Percentiles rank a stretch among this genome's conserved stretches.
phyloP scores from a whole-genome alignment of 2,113 vertebrate species.

The Callipepla squamata region DNA sequence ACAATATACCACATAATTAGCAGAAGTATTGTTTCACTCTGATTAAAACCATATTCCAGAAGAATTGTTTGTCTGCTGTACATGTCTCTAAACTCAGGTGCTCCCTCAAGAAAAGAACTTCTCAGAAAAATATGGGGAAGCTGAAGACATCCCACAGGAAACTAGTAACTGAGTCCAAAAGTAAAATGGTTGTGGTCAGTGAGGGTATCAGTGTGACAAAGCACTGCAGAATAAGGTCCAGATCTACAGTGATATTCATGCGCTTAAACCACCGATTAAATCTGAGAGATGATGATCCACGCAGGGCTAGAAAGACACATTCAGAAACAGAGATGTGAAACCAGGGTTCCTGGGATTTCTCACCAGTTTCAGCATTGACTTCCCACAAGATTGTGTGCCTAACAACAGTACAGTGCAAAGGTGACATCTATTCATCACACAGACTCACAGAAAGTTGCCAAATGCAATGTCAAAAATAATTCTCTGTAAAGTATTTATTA shows the following conservation, averaged over 20 bases:
- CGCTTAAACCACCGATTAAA: background rate
- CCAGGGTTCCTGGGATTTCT: background rate
- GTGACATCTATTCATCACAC: background rate
- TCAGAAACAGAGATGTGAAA: background rate
- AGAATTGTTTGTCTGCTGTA: constrained; percentile 5
- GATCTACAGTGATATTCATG: background rate
- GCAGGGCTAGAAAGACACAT: background rate
- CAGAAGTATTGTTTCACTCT: constrained; percentile 34
- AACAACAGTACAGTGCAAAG: background rate
- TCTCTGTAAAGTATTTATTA: background rate
- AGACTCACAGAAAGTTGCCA: background rate
- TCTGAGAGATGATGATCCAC: background rate
- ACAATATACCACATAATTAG: constrained; percentile 15
- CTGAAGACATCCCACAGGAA: constrained; percentile 6
- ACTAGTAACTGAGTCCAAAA: background rate
- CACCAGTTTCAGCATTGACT: background rate
- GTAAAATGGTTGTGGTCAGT: background rate
- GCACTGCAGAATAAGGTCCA: background rate
- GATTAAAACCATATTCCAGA: constrained; percentile 42
- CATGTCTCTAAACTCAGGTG: background rate
- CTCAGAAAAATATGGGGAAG: background rate
- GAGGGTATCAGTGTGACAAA: background rate
- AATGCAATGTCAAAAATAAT: background rate
- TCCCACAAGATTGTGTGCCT: background rate
- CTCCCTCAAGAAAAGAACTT: constrained; percentile 31